Evolutionary conservation across 2,113 vertebrate genomes (phyloP).

Genomic region (Aepyceros melampus): DNA sequence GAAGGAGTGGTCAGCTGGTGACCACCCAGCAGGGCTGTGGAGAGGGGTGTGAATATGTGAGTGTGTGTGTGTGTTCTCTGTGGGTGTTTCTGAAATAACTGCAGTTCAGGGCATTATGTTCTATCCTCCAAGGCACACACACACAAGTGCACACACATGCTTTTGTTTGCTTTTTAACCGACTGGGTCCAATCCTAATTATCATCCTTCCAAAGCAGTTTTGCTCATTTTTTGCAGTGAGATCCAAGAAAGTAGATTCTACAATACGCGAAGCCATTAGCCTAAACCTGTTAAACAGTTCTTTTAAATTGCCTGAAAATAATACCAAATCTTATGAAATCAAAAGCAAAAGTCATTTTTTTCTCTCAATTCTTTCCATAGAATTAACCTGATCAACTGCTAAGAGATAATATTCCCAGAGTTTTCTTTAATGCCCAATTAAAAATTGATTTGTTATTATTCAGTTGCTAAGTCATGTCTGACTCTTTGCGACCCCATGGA

Average conservation of each 20-base stretch:
- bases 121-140: background rate
- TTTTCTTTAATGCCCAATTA: background rate
- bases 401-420: background rate
- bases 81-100: background rate
- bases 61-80: background rate
- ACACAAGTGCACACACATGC: background rate
- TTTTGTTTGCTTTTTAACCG: background rate
- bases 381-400: background rate
- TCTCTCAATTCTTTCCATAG: background rate
- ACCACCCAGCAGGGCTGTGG: background rate
- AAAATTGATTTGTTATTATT: background rate
- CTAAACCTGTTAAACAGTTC: background rate
- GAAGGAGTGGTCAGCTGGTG: background rate
- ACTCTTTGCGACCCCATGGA: background rate
- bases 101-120: background rate
- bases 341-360: background rate
- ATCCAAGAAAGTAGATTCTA: background rate
- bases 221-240: background rate
- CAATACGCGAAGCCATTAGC: accelerated
- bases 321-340: background rate
- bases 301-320: background rate
- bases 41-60: background rate
- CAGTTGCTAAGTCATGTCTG: background rate
- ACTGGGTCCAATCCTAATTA: background rate
- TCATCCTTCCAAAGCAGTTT: background rate